Evolutionary conservation across 1,140 invertebrate genomes (phyloP).

Genomic region (Drosophila funebris): DNA sequence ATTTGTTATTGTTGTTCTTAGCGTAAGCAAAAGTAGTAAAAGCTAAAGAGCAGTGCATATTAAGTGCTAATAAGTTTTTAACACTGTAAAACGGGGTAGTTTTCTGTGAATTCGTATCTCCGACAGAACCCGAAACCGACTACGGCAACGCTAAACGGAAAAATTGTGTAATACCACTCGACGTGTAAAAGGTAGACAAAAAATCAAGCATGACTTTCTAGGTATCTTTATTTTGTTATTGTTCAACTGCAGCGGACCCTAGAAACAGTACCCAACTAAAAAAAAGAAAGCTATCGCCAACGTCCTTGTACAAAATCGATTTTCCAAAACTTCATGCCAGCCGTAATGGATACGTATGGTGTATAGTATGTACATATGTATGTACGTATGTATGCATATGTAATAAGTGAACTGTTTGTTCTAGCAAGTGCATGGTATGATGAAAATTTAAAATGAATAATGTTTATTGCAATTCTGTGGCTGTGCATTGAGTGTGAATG

Average conservation of each 20-base stretch:
- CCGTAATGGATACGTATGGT: constrained; percentile 59
- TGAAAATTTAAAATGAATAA: constrained; percentile 4
- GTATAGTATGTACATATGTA: constrained; percentile 9
- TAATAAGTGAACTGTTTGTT: background rate
- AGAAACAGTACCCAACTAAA: constrained; percentile 34
- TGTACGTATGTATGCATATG: constrained; percentile 4
- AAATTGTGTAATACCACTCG: constrained; percentile 73
- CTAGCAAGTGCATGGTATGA: background rate
- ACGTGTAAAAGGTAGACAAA: constrained; percentile 78
- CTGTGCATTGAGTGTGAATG: background rate
- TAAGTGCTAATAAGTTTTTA: constrained; percentile 64
- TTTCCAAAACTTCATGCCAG: constrained; percentile 81
- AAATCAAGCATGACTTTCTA: constrained; percentile 25
- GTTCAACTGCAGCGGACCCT: constrained; percentile 44
- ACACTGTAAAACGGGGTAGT: constrained; percentile 68
- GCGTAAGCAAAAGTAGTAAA: constrained; percentile 17
- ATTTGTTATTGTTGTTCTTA: constrained; percentile 66
- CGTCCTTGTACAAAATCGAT: constrained; percentile 83
- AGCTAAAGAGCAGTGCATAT: constrained; percentile 44
- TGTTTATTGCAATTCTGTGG: background rate
- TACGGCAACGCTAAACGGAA: constrained; percentile 57
- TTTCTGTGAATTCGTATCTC: constrained; percentile 63
- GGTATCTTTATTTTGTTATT: constrained; percentile 22
- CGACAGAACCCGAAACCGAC: constrained; percentile 46
- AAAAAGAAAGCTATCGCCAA: constrained; percentile 46